Evolutionary conservation across 2,797 vertebrate genomes (phyloP), one percentile per base, ranked within the genome.

Genomic region (Sciurus carolinensis): DNA sequence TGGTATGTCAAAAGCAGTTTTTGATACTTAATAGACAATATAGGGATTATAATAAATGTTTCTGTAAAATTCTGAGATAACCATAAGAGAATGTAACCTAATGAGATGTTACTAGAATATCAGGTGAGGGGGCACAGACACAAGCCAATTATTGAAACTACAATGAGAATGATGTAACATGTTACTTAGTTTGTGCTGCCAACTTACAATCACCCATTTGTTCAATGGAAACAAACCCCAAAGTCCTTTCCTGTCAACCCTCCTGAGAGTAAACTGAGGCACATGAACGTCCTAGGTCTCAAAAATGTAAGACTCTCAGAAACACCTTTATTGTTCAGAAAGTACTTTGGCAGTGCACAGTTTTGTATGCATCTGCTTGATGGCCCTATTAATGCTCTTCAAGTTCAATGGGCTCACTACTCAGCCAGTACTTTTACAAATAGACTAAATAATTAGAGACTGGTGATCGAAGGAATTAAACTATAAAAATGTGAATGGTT

Each of bases 201-300:
- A 52, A 36, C 39, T 50, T 57, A 93, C 81, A 95, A 90, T 90
- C 71, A 86, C 36, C 30, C 69, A 79, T 47, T 69, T 96, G 79
- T 95, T 97, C 71, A 80, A 87, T 3, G 81, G 72, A 93, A 94
- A 97, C 50, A 95, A 95, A 90, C 67, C 62, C 76, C 67, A 44
- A 84, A 97, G 52, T 90, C 87, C 67, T 91, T 96, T 93, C 80
- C 81, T 64, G 52, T 50, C 76, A 71, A n/a, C 59, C 30, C 95
- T 82, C 71, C 91, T 30, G 44, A 89, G 42, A 73, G 80, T 93
- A 94, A 95, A 87, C n/a, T 26, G 50, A 87, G 84, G 95, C 69
- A 72, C 36, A 67, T 33, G 44, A 85, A 82, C 71, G 95, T 47
- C 69, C 72, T 69, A 83, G 54, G 20, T 84, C 77, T 92, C 83